Percentiles rank a stretch among this genome's conserved stretches.
Evolutionary conservation across 2,888 invertebrate species (phyloP).

Genomic region (Spicauda simplicius): DNA sequence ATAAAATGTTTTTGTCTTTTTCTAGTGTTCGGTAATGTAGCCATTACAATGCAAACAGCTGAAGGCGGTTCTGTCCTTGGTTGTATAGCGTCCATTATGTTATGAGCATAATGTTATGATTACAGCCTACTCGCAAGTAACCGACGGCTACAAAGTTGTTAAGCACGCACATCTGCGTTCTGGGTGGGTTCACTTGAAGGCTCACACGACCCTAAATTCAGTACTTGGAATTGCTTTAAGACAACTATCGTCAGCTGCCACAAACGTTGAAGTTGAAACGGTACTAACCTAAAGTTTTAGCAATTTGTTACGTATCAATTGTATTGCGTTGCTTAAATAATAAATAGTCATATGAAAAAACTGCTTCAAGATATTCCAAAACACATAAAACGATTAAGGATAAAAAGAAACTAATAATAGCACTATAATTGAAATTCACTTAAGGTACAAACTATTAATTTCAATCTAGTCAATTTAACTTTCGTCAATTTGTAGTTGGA

Average conservation of each 20-base stretch:
- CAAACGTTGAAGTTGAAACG: not conserved
- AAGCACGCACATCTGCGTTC: conserved; percentile 19
- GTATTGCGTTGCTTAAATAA: no score
- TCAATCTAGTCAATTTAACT: not conserved
- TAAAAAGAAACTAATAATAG: not conserved
- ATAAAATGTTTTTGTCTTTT: conserved; percentile 13
- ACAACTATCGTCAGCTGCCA: not conserved
- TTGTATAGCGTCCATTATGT: conserved; percentile 24
- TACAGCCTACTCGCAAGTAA: conserved; percentile 18
- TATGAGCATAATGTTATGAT: conserved; percentile 30
- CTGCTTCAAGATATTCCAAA: not conserved
- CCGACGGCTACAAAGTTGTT: conserved; percentile 24
- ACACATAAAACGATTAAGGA: no score
- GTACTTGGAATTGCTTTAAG: conserved; percentile 6
- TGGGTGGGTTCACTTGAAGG: conserved; percentile 22
- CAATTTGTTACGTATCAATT: no score
- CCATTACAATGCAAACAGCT: conserved; percentile 24
- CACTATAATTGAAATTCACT: not conserved
- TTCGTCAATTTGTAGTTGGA: conserved; percentile 1
- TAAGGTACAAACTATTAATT: not conserved
- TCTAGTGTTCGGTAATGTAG: conserved; percentile 12
- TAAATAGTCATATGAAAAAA: no score
- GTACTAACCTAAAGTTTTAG: not conserved
- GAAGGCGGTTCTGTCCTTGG: conserved; percentile 21
- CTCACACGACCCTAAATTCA: conserved; percentile 27